phyloP scores from a whole-genome alignment of 2,113 vertebrate species.

The Oreotrochilus melanogaster region DNA sequence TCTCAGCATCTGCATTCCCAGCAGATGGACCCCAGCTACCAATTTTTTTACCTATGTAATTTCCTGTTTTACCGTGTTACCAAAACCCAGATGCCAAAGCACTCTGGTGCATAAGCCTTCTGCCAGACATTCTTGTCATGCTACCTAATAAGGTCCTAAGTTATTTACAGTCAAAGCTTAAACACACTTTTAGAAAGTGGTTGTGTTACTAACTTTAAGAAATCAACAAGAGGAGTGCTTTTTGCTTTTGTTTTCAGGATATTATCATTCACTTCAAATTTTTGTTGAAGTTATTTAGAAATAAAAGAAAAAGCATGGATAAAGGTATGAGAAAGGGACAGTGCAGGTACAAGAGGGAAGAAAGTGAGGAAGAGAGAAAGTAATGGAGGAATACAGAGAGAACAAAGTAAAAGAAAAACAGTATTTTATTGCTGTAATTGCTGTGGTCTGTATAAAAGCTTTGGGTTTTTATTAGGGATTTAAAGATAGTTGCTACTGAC shows the following conservation, averaged over 20 bases:
- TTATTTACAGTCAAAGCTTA: not conserved
- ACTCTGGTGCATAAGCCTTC: not conserved
- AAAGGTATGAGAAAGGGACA: not conserved
- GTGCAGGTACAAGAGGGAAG: rapidly evolving
- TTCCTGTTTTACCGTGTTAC: not conserved
- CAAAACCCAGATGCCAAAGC: not conserved
- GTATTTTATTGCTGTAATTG: not conserved
- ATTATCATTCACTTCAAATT: not conserved
- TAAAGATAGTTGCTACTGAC: not conserved
- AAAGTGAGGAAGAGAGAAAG: not conserved
- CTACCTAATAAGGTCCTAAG: not conserved
- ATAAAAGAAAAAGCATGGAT: not conserved
- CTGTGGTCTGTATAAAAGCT: not conserved
- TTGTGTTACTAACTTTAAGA: not conserved
- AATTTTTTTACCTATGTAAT: not conserved
- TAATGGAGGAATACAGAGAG: not conserved
- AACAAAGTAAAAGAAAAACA: not conserved
- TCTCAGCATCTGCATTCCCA: not conserved
- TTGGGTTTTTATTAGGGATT: not conserved
- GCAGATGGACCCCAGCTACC: not conserved
- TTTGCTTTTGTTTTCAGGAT: not conserved
- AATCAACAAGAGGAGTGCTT: not conserved
- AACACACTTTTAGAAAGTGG: not conserved
- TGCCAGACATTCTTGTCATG: not conserved
- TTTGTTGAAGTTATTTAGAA: not conserved